These are phyloP conservation scores for Coenonympha arcania DNA, from an alignment of 2,888 invertebrate species.

Conservation along the genomic window DNA sequence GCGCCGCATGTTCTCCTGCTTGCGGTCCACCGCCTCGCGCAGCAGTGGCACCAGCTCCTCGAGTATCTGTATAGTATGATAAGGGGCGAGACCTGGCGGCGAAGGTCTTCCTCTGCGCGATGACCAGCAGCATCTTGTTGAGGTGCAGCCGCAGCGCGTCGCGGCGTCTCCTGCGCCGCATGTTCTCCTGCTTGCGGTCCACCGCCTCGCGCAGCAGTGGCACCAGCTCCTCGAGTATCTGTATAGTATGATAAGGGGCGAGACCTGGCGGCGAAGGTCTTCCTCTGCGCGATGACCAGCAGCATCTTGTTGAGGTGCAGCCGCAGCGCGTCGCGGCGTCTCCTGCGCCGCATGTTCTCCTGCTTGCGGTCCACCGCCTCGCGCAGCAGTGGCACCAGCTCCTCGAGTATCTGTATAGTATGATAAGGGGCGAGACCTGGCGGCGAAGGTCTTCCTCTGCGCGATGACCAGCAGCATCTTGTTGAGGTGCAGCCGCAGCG, in stretches of 20 bases:
- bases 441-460: conserved; percentile 90
- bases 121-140: conserved; percentile 91
- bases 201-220: conserved; percentile 95
- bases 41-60: conserved; percentile 94
- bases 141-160: conserved; percentile 94
- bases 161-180: conserved; percentile 89
- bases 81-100: conserved; percentile 86
- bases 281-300: conserved; percentile 92
- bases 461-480: conserved; percentile 94
- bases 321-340: conserved; percentile 92
- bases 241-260: no score
- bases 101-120: conserved; percentile 93
- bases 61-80: no score
- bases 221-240: conserved; percentile 96
- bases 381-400: conserved; percentile 89
- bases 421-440: no score
- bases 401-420: no score
- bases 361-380: conserved; percentile 98
- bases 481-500: conserved; percentile 91
- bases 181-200: conserved; percentile 97
- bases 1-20: conserved; percentile 96
- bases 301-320: conserved; percentile 93
- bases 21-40: conserved; percentile 96
- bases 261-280: conserved; percentile 89
- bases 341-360: conserved; percentile 93